These are phyloP conservation scores for Tapirus indicus DNA, from an alignment of 2,797 vertebrate species.

Conservation along the genomic window DNA sequence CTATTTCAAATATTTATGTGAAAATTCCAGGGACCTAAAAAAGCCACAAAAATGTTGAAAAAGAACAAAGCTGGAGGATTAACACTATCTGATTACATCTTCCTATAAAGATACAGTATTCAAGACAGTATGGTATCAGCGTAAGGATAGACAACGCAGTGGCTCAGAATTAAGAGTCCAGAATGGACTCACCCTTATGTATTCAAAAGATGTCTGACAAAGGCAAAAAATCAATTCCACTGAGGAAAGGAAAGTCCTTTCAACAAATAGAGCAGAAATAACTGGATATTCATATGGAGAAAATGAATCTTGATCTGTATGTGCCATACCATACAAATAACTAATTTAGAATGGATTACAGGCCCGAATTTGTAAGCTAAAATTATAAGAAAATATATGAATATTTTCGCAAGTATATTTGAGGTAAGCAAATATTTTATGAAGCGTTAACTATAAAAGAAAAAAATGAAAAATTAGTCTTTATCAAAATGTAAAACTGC, in stretches of 20 bases:
- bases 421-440: not conserved
- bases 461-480: not conserved
- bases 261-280: not conserved
- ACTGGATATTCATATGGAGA: not conserved
- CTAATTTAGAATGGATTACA: not conserved
- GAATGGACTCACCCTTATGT: not conserved
- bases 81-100: not conserved
- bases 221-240: not conserved
- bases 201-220: not conserved
- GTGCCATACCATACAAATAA: not conserved
- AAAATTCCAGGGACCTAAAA: slow-evolving; percentile 36
- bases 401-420: not conserved
- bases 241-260: not conserved
- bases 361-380: not conserved
- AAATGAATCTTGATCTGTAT: not conserved
- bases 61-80: not conserved
- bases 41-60: not conserved
- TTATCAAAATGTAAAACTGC: slow-evolving; percentile 1
- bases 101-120: not conserved
- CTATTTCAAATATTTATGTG: not conserved
- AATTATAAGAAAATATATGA: not conserved
- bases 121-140: not conserved
- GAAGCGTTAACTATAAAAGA: not conserved
- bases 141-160: not conserved
- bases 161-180: not conserved